These are phyloP conservation scores for Archivesica marissinica DNA, from an alignment of 1,140 invertebrate genomes.

Conservation along the genomic window DNA sequence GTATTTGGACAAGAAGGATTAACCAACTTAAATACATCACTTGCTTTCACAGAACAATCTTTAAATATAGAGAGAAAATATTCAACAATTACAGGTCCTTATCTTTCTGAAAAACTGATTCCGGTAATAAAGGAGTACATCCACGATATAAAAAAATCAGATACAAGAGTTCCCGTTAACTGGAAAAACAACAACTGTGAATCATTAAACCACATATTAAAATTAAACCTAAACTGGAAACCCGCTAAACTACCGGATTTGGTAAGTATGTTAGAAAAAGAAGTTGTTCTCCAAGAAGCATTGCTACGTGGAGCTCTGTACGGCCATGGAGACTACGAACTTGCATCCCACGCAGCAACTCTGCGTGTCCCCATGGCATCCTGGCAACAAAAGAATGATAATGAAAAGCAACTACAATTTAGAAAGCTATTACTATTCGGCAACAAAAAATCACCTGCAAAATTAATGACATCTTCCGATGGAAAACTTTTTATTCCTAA, in stretches of 20 bases:
- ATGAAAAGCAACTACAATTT: too few relatives aligned
- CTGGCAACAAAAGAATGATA: too few relatives aligned
- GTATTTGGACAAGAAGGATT: neutral
- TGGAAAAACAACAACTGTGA: conserved; percentile 28
- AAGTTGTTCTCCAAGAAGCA: neutral
- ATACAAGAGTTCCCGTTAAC: neutral
- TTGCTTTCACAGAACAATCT: neutral
- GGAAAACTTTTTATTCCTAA: too few relatives aligned
- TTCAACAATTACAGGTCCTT: neutral
- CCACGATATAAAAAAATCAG: neutral
- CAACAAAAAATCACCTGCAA: too few relatives aligned
- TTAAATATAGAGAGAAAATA: neutral
- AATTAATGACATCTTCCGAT: too few relatives aligned
- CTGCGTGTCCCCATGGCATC: neutral
- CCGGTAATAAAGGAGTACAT: conserved; percentile 10
- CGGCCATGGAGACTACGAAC: conserved; percentile 22
- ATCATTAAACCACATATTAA: conserved; percentile 4
- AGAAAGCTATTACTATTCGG: too few relatives aligned
- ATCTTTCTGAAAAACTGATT: neutral
- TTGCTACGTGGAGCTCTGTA: neutral
- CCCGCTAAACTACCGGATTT: conserved; percentile 7
- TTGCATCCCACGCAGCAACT: neutral
- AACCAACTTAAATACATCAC: neutral
- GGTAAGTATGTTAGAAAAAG: neutral
- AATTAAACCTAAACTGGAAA: conserved; percentile 9